Conservation (phyloP, 2,888 invertebrate genomes). For the Rhogogaster chlorosoma region DNA sequence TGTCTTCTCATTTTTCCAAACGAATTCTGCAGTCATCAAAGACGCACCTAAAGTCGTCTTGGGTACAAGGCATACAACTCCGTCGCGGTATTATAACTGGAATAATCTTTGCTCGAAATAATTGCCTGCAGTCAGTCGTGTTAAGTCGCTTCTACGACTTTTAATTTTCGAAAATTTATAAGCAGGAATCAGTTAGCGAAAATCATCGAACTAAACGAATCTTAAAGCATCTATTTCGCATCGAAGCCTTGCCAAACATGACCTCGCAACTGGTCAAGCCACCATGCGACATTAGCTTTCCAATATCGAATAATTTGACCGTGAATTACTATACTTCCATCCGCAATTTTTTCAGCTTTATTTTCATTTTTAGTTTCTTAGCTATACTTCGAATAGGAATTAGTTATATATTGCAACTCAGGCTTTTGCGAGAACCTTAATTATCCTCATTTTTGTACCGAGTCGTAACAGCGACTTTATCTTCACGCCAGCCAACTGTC, state of each 20-base stretch:
- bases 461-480: conserved; percentile 4
- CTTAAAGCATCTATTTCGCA: background rate
- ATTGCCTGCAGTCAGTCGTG: conserved; percentile 10
- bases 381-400: background rate
- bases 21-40: background rate
- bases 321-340: background rate
- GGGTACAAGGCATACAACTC: background rate
- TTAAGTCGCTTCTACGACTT: conserved; percentile 21
- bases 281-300: background rate
- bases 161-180: background rate
- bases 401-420: background rate
- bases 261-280: background rate
- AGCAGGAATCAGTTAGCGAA: background rate
- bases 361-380: background rate
- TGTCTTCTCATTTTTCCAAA: background rate
- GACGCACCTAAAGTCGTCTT: conserved; percentile 33
- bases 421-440: background rate
- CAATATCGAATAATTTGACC: background rate
- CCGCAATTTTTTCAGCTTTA: background rate
- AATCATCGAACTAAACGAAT: too few species aligned
- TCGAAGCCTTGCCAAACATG: background rate
- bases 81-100: conserved; percentile 26
- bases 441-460: background rate
- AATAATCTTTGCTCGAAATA: conserved; percentile 40
- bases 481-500: background rate